Evolutionary conservation across 2,797 vertebrate species (phyloP).

Genomic region (Melanotaenia pygmaea): DNA sequence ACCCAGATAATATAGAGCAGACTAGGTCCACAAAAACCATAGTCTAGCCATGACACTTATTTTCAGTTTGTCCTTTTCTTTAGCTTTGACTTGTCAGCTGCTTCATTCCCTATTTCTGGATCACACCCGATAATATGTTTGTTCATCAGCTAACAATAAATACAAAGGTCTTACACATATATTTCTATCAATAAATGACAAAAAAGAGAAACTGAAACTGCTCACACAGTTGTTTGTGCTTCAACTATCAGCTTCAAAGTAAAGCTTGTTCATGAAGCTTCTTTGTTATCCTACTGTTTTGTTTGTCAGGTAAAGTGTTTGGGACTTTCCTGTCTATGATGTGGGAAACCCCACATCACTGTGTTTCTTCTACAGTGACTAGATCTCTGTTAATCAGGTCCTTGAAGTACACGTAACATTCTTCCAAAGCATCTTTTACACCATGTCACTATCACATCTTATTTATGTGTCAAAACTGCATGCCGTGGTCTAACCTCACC

Average conservation of each 20-base stretch:
- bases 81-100: background rate
- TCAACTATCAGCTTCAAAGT: background rate
- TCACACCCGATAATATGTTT: background rate
- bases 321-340: conserved; percentile 19
- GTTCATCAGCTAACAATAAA: background rate
- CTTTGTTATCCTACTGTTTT: conserved; percentile 1
- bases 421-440: too few species aligned
- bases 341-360: conserved; percentile 4
- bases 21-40: too few species aligned
- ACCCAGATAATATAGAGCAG: too few species aligned
- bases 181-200: background rate
- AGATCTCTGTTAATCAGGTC: background rate
- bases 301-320: background rate
- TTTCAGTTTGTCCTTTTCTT: background rate
- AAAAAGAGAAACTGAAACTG: background rate
- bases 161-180: conserved; percentile 1
- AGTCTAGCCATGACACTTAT: too few species aligned
- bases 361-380: background rate
- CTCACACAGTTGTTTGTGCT: background rate
- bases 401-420: too few species aligned
- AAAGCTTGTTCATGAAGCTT: conserved; percentile 2
- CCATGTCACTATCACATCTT: background rate
- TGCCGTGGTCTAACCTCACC: background rate
- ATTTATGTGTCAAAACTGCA: background rate
- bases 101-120: background rate